phyloP scores from a whole-genome alignment of 2,797 vertebrate species.

The Tenualosa ilisha region DNA sequence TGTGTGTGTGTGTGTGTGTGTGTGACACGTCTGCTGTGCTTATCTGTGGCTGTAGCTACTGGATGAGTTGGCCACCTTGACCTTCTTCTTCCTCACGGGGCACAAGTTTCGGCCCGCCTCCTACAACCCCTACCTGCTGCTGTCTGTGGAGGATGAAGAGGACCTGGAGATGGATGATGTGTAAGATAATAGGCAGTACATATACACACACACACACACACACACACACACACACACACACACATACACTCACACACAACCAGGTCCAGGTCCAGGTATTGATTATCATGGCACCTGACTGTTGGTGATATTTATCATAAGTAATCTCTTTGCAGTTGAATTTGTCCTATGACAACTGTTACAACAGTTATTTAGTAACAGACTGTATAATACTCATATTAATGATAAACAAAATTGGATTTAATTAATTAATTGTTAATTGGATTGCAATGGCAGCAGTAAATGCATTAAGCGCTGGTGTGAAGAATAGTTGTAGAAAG shows the following conservation, averaged over 20 bases:
- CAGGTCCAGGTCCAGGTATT: not conserved
- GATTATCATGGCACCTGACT: slow-evolving; percentile 22
- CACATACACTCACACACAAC: slow-evolving; percentile 8
- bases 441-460: no score
- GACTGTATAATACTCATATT: no score
- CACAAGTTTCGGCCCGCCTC: slow-evolving; percentile 86
- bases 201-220: not conserved
- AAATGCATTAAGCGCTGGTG: no score
- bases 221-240: not conserved
- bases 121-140: slow-evolving; percentile 84
- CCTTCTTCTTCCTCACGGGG: slow-evolving; percentile 85
- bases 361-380: no score
- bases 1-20: not conserved
- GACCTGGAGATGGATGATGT: slow-evolving; percentile 85
- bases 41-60: slow-evolving; percentile 70
- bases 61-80: slow-evolving; percentile 81
- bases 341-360: no score
- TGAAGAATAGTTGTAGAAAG: not conserved
- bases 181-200: slow-evolving; percentile 65
- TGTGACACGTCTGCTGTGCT: not conserved
- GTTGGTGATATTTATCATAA: no score
- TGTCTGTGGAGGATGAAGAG: slow-evolving; percentile 82
- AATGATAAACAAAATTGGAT: no score
- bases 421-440: no score
- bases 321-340: no score